These are phyloP conservation scores for Talpa occidentalis DNA, from an alignment of 2,113 vertebrate genomes.

Conservation along the genomic window DNA sequence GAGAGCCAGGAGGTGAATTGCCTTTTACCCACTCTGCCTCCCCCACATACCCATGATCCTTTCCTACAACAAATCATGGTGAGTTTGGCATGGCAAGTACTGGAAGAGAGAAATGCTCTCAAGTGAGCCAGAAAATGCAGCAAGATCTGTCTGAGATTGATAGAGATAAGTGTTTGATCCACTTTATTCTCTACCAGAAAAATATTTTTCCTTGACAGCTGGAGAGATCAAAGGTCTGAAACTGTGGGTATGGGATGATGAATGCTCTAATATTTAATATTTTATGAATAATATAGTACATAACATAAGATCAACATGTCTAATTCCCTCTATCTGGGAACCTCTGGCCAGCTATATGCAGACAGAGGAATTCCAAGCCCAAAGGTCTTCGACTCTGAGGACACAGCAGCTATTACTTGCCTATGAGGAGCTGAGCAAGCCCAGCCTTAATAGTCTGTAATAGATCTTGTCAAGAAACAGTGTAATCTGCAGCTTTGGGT, in stretches of 20 bases:
- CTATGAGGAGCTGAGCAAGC: not conserved
- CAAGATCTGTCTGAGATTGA: conserved; percentile 20
- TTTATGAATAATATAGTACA: conserved; percentile 5
- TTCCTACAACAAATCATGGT: not conserved
- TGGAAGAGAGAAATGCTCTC: conserved; percentile 23
- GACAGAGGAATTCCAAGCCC: not conserved
- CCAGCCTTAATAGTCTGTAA: not conserved
- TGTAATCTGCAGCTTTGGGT: not conserved
- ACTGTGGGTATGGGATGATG: not conserved
- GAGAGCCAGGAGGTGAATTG: not conserved
- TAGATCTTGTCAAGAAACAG: not conserved
- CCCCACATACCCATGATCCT: not conserved
- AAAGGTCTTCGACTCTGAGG: not conserved
- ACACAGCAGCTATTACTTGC: not conserved
- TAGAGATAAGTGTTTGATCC: not conserved
- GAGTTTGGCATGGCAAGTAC: conserved; percentile 7
- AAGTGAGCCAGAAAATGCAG: conserved; percentile 17
- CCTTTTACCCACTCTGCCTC: not conserved
- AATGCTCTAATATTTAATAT: conserved; percentile 42
- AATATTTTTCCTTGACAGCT: conserved; percentile 52
- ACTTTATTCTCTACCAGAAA: conserved; percentile 44
- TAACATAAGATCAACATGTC: not conserved
- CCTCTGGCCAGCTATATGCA: not conserved
- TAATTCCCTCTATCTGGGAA: not conserved
- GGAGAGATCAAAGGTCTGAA: conserved; percentile 51